A percentile compares a stretch with the other conserved stretches of the same genome.
Conservation (phyloP, 2,888 invertebrate genomes). For the Napeogenes sylphis region DNA sequence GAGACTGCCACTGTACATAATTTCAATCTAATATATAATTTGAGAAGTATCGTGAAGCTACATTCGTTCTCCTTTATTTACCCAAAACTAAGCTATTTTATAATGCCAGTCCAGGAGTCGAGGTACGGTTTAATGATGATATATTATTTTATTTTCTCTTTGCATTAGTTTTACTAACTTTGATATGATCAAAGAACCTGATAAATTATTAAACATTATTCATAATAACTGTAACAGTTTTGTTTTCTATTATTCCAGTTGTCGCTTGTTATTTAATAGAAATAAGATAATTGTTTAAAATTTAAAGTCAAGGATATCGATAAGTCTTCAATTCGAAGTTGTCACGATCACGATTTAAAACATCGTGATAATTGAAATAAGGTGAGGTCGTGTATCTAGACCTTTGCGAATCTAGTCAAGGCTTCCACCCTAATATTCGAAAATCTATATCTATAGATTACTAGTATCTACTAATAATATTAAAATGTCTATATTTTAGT, state of each 20-base stretch:
- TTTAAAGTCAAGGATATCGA: constrained; percentile 66
- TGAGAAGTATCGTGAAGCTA: constrained; percentile 66
- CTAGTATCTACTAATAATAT: not conserved
- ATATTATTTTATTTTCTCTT: constrained; percentile 4
- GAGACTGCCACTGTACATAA: constrained; percentile 71
- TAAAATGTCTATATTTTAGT: not conserved
- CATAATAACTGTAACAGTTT: constrained; percentile 26
- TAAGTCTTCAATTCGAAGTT: constrained; percentile 60
- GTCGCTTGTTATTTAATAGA: constrained; percentile 27
- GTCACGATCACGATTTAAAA: constrained; percentile 64
- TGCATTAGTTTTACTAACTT: constrained; percentile 8
- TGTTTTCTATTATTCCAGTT: constrained; percentile 28
- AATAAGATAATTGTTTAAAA: constrained; percentile 52
- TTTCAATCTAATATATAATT: constrained; percentile 77
- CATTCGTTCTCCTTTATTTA: constrained; percentile 65
- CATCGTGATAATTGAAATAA: constrained; percentile 40
- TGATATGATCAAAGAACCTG: not conserved
- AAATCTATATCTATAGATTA: not conserved
- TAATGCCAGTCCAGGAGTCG: constrained; percentile 51
- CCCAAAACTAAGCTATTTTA: constrained; percentile 54
- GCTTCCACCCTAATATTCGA: constrained; percentile 8
- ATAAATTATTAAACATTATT: no score
- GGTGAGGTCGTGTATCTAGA: constrained; percentile 50
- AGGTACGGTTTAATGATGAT: constrained; percentile 19
- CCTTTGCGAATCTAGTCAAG: constrained; percentile 38